Percentiles rank a stretch among this genome's conserved stretches.
phyloP scores from a whole-genome alignment of 2,797 vertebrate species.

The Thamnophis elegans region DNA sequence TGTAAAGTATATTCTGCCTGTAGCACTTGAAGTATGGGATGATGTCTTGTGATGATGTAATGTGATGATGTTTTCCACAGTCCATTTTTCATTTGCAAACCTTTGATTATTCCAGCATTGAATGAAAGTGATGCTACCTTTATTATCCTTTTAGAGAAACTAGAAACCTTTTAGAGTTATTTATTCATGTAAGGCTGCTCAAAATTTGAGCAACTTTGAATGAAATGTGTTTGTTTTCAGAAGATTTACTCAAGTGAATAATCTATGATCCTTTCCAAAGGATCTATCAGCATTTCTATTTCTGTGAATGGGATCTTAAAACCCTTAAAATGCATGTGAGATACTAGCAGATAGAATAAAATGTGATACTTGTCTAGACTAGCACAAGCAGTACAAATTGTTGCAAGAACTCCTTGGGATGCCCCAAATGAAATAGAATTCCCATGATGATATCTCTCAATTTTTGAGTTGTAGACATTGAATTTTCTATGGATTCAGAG shows the following conservation, averaged over 20 bases:
- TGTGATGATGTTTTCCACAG: background rate
- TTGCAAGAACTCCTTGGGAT: background rate
- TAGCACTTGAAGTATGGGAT: background rate
- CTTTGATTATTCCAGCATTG: background rate
- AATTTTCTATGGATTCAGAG: background rate
- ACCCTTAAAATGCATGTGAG: background rate
- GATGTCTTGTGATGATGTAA: background rate
- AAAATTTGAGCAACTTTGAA: background rate
- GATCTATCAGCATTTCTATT: background rate
- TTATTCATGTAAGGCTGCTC: background rate
- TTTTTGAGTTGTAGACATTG: background rate
- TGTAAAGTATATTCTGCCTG: background rate
- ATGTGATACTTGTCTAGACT: background rate
- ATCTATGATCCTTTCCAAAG: background rate
- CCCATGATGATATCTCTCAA: background rate
- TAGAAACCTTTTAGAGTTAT: too few relatives aligned
- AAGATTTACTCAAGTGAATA: background rate
- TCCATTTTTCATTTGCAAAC: background rate
- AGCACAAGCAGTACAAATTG: background rate
- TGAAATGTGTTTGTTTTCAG: background rate
- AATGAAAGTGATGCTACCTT: background rate
- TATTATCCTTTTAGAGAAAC: background rate
- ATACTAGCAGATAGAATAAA: background rate
- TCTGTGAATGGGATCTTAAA: background rate
- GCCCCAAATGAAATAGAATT: background rate